Evolutionary conservation across 2,797 vertebrate genomes (phyloP).

Genomic region (Carduelis carduelis): DNA sequence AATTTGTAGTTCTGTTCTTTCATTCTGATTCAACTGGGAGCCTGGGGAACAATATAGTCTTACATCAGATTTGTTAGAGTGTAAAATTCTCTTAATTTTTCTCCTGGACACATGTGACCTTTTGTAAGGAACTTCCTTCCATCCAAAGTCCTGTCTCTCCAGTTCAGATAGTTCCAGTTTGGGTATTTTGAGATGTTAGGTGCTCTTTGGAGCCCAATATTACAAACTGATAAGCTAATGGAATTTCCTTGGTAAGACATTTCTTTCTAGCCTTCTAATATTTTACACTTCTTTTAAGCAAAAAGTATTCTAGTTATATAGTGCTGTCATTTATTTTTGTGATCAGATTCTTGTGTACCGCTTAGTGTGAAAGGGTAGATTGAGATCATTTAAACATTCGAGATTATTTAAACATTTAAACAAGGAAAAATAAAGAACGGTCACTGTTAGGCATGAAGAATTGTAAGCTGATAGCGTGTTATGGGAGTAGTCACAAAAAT

Average conservation of each 20-base stretch:
- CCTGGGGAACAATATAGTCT: not conserved
- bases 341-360: not conserved
- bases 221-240: not conserved
- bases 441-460: not conserved
- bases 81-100: not conserved
- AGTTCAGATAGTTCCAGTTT: not conserved
- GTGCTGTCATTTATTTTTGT: not conserved
- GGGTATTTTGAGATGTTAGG: not conserved
- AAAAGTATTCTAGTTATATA: not conserved
- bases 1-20: not conserved
- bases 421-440: not conserved
- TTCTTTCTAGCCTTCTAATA: not conserved
- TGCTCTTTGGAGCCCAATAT: not conserved
- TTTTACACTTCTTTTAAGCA: not conserved
- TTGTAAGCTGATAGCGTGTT: not conserved
- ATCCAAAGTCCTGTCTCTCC: not conserved
- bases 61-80: not conserved
- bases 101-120: fast-evolving
- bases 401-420: not conserved
- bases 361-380: not conserved
- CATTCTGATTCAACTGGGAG: not conserved
- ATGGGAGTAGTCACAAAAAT: not conserved
- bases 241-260: not conserved
- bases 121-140: not conserved
- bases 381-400: not conserved